Conservation (phyloP, 2,113 vertebrate species). For the Rallus limicola region DNA sequence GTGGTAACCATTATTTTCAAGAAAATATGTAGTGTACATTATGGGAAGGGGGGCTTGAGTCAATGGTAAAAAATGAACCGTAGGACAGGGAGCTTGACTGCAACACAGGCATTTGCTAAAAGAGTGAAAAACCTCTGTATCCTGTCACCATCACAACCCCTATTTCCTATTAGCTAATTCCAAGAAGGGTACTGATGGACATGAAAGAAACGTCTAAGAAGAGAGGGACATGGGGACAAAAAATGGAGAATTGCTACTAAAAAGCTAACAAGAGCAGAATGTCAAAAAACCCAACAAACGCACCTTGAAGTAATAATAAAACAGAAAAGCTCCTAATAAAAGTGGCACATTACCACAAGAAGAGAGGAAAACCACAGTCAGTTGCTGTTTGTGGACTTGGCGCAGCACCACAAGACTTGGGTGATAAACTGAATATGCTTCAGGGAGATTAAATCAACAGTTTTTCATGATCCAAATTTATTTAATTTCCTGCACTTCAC, state of each 20-base stretch:
- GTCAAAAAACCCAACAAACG: background rate
- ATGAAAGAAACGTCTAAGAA: background rate
- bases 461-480: background rate
- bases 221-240: background rate
- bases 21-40: background rate
- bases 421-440: background rate
- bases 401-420: background rate
- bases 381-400: background rate
- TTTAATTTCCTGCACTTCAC: background rate
- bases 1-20: background rate
- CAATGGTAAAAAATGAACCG: background rate
- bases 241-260: background rate
- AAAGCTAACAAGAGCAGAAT: background rate
- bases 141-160: background rate
- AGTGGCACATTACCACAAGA: background rate
- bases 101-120: background rate
- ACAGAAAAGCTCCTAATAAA: background rate
- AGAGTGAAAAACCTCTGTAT: background rate
- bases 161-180: background rate
- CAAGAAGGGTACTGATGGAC: background rate
- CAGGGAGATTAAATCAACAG: background rate
- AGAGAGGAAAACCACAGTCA: background rate
- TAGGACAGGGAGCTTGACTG: background rate
- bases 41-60: background rate
- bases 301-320: background rate